phyloP scores from a whole-genome alignment of 1,140 invertebrate species.

The Rhysida immarginata region DNA sequence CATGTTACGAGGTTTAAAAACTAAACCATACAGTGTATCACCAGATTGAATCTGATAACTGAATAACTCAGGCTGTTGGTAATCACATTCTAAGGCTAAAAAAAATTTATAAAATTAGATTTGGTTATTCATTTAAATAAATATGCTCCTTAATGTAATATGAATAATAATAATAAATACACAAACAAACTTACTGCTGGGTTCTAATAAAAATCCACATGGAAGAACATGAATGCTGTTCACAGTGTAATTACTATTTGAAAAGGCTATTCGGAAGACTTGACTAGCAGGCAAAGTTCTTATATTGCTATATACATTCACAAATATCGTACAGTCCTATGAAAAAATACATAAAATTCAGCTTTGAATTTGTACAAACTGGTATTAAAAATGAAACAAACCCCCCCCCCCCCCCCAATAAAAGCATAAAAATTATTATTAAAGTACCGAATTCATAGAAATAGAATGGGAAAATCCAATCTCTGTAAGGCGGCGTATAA shows the following conservation, averaged over 20 bases:
- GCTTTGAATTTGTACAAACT: too few relatives aligned
- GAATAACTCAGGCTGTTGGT: slow-evolving; percentile 56
- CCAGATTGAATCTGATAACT: slow-evolving; percentile 52
- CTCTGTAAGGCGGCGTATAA: slow-evolving; percentile 26
- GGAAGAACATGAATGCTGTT: slow-evolving; percentile 47
- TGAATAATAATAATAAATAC: background rate
- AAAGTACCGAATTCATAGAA: slow-evolving; percentile 29
- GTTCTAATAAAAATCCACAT: slow-evolving; percentile 51
- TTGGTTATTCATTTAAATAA: background rate
- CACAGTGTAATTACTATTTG: slow-evolving; percentile 43
- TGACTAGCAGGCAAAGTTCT: slow-evolving; percentile 58
- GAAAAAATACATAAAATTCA: too few relatives aligned
- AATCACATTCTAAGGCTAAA: slow-evolving; percentile 36
- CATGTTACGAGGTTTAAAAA: slow-evolving; percentile 73
- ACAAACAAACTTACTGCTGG: slow-evolving; percentile 29
- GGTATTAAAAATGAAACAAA: slow-evolving; percentile 4
- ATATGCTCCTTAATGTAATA: background rate
- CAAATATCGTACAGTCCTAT: slow-evolving; percentile 62
- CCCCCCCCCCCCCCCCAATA: background rate
- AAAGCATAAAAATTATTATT: background rate
- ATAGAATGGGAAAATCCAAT: slow-evolving; percentile 29
- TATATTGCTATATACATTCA: slow-evolving; percentile 78
- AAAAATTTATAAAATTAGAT: slow-evolving; percentile 1
- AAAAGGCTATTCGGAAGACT: slow-evolving; percentile 48
- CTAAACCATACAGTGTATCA: slow-evolving; percentile 70